phyloP scores from a whole-genome alignment of 2,888 invertebrate genomes.

The Alloplasta piceator region DNA sequence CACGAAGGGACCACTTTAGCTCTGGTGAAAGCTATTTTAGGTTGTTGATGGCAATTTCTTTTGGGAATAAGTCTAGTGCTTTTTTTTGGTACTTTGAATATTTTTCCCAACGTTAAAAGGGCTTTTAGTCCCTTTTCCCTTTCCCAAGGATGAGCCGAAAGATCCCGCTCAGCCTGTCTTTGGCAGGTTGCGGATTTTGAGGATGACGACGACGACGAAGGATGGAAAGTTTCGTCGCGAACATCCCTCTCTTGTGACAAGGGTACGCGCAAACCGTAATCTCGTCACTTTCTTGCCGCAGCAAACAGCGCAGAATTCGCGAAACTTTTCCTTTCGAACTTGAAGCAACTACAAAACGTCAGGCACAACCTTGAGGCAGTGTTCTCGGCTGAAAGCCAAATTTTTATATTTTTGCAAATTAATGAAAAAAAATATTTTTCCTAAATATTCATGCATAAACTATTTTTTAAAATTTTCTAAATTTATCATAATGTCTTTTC shows the following conservation, averaged over 20 bases:
- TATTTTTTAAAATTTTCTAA: no score
- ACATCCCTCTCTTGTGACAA: constrained; percentile 47
- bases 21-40: constrained; percentile 26
- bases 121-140: constrained; percentile 27
- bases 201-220: constrained; percentile 33
- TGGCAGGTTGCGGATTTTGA: constrained; percentile 52
- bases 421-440: no score
- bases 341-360: no score
- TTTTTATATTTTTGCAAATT: no score
- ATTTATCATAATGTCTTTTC: no score
- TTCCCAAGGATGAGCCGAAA: background rate
- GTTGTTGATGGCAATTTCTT: background rate
- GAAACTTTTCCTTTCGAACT: constrained; percentile 36
- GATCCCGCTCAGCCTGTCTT: constrained; percentile 33
- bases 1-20: constrained; percentile 18
- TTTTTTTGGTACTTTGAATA: constrained; percentile 5
- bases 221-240: constrained; percentile 34
- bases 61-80: constrained; percentile 5
- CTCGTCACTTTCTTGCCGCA: background rate
- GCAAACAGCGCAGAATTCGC: constrained; percentile 7
- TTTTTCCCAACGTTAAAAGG: constrained; percentile 31
- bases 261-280: constrained; percentile 29
- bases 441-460: no score
- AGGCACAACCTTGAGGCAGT: no score
- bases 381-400: no score